Conservation (phyloP, 2,113 vertebrate genomes). For the Sinosuthora webbiana region DNA sequence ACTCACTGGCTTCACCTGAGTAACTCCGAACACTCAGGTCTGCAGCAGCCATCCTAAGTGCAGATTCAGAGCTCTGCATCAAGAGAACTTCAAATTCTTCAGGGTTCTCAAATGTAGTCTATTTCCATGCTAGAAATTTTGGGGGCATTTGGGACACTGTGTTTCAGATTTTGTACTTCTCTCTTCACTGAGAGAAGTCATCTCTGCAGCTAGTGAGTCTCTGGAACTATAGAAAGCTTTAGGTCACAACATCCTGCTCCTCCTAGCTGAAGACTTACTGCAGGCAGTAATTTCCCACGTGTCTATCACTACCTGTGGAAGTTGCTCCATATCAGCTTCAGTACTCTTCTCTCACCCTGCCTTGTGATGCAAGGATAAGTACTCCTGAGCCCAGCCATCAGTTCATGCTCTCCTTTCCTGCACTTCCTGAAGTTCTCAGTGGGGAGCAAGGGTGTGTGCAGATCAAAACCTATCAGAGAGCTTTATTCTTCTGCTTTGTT, state of each 20-base stretch:
- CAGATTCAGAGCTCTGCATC: not conserved
- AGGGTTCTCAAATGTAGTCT: not conserved
- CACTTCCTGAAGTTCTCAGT: not conserved
- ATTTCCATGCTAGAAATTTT: not conserved
- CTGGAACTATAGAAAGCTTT: not conserved
- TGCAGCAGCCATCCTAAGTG: not conserved
- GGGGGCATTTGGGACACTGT: fast-evolving
- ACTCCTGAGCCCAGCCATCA: not conserved
- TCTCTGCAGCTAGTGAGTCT: not conserved
- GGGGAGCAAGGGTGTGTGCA: not conserved
- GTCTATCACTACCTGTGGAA: not conserved
- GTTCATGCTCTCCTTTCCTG: not conserved
- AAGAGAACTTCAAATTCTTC: not conserved
- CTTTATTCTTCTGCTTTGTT: not conserved
- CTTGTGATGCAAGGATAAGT: not conserved
- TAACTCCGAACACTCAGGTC: not conserved
- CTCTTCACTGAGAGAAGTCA: not conserved
- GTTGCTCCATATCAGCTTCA: not conserved
- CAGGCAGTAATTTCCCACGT: not conserved
- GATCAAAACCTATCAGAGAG: not conserved
- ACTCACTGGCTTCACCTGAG: not conserved
- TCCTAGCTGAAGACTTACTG: not conserved
- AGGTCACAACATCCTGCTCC: not conserved
- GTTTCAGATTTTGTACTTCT: not conserved
- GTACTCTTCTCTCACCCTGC: not conserved